phyloP scores from a whole-genome alignment of 2,113 vertebrate genomes.

The Pterocles gutturalis region DNA sequence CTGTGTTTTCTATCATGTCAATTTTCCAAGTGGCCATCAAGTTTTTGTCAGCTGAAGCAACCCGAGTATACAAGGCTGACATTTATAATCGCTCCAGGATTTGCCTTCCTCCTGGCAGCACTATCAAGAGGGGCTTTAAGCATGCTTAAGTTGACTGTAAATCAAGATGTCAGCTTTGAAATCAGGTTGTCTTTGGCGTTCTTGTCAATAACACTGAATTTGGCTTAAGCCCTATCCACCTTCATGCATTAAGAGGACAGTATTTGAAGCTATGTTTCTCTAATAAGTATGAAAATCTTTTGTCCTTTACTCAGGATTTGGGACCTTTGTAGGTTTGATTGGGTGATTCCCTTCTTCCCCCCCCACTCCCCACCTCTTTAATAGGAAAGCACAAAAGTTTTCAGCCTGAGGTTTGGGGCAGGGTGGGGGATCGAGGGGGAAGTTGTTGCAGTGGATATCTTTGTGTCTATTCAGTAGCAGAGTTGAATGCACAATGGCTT shows the following conservation, averaged over 20 bases:
- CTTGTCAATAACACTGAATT: slow-evolving; percentile 52
- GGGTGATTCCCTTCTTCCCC: background rate
- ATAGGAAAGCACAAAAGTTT: background rate
- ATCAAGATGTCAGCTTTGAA: slow-evolving; percentile 65
- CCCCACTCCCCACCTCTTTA: background rate
- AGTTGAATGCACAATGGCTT: background rate
- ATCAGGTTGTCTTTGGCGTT: slow-evolving; percentile 13
- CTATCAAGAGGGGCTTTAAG: slow-evolving; percentile 55
- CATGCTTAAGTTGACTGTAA: slow-evolving; percentile 57
- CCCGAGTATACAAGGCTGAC: slow-evolving; percentile 55
- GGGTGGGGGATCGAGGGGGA: fast-evolving
- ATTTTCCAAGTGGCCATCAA: slow-evolving; percentile 72
- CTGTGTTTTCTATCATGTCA: slow-evolving; percentile 67
- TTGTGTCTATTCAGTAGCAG: background rate
- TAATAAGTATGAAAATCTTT: background rate
- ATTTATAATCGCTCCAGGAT: slow-evolving; percentile 65
- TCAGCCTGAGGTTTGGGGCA: background rate
- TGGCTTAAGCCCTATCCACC: slow-evolving; percentile 15
- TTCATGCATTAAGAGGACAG: background rate
- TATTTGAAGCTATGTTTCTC: background rate
- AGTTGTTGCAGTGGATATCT: background rate
- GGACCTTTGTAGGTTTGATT: background rate
- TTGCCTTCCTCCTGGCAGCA: slow-evolving; percentile 49
- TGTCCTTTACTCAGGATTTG: background rate
- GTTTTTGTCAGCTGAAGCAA: slow-evolving; percentile 64